phyloP scores from a whole-genome alignment of 1,140 invertebrate genomes.

The Hylaeus volcanicus region DNA sequence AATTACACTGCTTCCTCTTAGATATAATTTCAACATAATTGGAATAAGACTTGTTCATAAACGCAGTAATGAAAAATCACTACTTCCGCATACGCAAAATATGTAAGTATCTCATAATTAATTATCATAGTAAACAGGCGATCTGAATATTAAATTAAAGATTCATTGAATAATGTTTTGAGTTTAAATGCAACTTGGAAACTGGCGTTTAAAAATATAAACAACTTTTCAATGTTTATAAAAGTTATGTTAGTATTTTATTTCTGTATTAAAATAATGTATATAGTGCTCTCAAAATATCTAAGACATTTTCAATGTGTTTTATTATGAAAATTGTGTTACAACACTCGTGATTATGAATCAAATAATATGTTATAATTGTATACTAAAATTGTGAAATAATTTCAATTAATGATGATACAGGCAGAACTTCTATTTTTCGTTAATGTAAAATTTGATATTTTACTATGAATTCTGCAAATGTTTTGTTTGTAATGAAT shows the following conservation, averaged over 20 bases:
- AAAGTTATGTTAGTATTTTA: background rate
- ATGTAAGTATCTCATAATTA: slow-evolving; percentile 27
- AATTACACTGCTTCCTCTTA: slow-evolving; percentile 36
- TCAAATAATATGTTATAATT: slow-evolving; percentile 7
- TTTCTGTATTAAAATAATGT: slow-evolving; percentile 4
- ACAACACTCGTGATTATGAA: background rate
- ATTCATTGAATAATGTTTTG: background rate
- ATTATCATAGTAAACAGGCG: background rate
- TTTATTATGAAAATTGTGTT: slow-evolving; percentile 3
- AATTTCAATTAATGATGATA: background rate
- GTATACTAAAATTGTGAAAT: background rate
- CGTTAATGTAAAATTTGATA: background rate
- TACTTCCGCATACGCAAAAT: background rate
- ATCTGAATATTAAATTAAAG: slow-evolving; percentile 18
- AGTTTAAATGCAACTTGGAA: background rate
- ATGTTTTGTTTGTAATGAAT: slow-evolving; percentile 22
- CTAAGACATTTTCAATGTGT: background rate
- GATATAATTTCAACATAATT: slow-evolving; percentile 38
- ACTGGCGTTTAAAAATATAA: background rate
- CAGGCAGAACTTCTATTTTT: background rate
- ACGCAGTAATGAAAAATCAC: background rate
- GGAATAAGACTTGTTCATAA: background rate
- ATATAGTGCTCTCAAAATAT: background rate
- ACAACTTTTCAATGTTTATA: background rate
- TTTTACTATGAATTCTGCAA: slow-evolving; percentile 29